A percentile compares a stretch with the other conserved stretches of the same genome.
These are phyloP conservation scores for Remorina albescens DNA, from an alignment of 2,797 vertebrate species.

Conservation along the genomic window DNA sequence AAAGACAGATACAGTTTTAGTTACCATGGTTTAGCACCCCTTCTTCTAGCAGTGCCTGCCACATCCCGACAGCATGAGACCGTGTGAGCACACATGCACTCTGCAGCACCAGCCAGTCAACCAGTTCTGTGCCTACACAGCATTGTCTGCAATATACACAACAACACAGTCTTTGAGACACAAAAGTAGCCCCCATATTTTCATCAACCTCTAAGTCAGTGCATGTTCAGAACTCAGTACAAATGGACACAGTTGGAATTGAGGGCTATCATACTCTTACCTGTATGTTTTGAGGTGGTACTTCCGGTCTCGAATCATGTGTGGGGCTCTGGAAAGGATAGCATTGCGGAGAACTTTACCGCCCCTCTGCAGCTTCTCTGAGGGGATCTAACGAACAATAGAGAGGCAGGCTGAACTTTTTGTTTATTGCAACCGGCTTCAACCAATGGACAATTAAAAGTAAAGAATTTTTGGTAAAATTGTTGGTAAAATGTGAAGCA, in stretches of 20 bases:
- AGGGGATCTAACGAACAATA: constrained; percentile 87
- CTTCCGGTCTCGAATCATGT: constrained; percentile 99
- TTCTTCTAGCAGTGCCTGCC: constrained; percentile 96
- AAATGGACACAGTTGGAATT: constrained; percentile 4
- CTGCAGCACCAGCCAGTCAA: constrained; percentile 98
- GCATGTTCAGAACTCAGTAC: background rate
- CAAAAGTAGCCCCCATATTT: background rate
- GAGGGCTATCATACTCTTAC: constrained; percentile 70
- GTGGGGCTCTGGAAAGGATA: constrained; percentile 94
- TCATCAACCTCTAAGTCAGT: background rate
- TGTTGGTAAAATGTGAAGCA: background rate
- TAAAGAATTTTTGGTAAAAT: no score
- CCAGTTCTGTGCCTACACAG: constrained; percentile 97
- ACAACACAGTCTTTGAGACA: constrained; percentile 12
- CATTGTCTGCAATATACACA: constrained; percentile 88
- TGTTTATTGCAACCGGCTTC: no score
- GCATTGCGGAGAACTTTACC: constrained; percentile 94
- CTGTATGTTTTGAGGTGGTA: constrained; percentile 99
- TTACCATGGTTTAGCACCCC: constrained; percentile 95
- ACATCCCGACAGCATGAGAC: constrained; percentile 97
- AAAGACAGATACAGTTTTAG: background rate
- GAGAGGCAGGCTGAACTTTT: background rate
- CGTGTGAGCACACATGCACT: constrained; percentile 95
- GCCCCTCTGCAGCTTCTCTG: constrained; percentile 95
- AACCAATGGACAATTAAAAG: no score